Percentiles rank a stretch among this genome's conserved stretches.
Conservation (phyloP, 2,113 vertebrate genomes). For the Aspiorhynchus laticeps region DNA sequence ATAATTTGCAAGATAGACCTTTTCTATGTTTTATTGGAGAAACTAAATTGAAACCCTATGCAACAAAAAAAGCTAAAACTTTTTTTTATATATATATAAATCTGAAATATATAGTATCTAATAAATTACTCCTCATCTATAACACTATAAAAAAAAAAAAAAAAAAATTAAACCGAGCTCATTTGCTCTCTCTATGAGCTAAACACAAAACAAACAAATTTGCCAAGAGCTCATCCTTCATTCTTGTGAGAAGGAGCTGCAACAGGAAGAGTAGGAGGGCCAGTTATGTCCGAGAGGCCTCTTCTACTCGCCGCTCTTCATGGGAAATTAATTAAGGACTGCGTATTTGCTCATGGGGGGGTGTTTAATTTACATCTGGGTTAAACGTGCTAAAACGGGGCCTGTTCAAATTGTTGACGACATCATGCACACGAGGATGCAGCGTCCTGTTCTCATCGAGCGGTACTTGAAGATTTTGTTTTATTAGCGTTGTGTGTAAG, state of each 20-base stretch:
- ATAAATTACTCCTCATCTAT: background rate
- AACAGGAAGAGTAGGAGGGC: slow-evolving; percentile 39
- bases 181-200: background rate
- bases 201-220: background rate
- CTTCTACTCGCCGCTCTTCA: slow-evolving; percentile 45
- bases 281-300: slow-evolving; percentile 22
- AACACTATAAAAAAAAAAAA: background rate
- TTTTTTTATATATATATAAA: no score
- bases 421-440: slow-evolving; percentile 22
- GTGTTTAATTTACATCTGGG: slow-evolving; percentile 51
- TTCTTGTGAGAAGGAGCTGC: background rate
- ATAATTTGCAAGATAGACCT: no score
- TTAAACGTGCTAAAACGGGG: slow-evolving; percentile 49
- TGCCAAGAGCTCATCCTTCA: background rate
- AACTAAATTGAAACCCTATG: no score
- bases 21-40: no score
- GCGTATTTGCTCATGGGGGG: slow-evolving; percentile 26
- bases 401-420: slow-evolving; percentile 7
- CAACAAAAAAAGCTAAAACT: no score
- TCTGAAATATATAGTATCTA: background rate
- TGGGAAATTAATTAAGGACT: slow-evolving; percentile 51
- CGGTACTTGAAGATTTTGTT: slow-evolving; percentile 8
- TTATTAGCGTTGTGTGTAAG: background rate
- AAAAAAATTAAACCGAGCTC: background rate
- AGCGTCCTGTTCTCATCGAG: background rate